Evolutionary conservation across 2,797 vertebrate genomes (phyloP).

Genomic region (Cheirogaleus major): DNA sequence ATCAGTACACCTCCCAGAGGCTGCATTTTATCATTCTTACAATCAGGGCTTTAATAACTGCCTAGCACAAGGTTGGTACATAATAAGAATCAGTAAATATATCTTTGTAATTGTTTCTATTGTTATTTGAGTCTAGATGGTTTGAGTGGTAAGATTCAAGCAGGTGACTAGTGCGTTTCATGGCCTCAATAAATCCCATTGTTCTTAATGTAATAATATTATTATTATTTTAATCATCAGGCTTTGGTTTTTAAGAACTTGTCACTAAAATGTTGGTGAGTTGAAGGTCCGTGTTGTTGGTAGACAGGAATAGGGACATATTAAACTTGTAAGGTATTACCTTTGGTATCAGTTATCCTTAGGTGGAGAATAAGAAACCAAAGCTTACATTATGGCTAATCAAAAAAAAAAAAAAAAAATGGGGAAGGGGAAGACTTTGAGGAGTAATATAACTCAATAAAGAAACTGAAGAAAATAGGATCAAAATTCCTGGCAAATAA

Average conservation of each 20-base stretch:
- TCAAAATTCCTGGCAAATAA: background rate
- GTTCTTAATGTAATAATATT: background rate
- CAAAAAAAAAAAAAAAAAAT: too few species aligned
- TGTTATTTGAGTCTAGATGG: background rate
- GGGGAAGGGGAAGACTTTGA: background rate
- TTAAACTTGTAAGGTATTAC: background rate
- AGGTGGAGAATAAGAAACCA: background rate
- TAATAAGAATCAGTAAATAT: background rate
- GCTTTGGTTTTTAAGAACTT: background rate
- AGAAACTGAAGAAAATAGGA: background rate
- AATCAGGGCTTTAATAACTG: background rate
- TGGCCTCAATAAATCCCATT: background rate
- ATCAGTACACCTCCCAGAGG: background rate
- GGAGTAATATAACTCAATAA: background rate
- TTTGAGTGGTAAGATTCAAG: background rate
- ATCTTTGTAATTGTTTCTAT: background rate
- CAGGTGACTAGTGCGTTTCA: background rate
- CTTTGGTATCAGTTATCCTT: background rate
- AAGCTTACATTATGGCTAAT: background rate
- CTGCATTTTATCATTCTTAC: background rate
- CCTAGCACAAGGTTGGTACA: background rate
- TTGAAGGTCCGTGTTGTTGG: background rate
- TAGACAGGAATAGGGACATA: background rate
- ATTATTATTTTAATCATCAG: background rate
- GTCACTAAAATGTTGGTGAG: background rate